Percentiles rank a stretch among this genome's conserved stretches.
Conservation (phyloP, 2,888 invertebrate genomes). For the Girardia tigrina region DNA sequence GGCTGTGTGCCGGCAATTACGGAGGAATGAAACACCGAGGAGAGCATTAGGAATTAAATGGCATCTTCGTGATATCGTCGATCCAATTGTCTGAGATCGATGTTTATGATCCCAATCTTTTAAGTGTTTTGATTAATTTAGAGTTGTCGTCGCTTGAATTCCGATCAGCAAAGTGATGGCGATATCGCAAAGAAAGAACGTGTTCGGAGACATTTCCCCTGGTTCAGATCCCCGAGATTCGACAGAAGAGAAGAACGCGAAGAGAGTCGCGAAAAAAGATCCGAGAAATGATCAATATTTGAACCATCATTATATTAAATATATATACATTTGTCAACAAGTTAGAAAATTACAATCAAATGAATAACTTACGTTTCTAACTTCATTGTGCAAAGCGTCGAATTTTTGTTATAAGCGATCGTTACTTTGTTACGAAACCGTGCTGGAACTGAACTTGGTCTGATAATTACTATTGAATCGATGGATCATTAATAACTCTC, state of each 20-base stretch:
- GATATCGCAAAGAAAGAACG: too few species aligned
- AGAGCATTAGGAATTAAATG: not conserved
- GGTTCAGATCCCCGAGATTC: too few species aligned
- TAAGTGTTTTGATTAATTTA: too few species aligned
- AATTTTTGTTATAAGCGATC: constrained; percentile 17
- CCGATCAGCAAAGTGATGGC: too few species aligned
- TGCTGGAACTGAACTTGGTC: constrained; percentile 20
- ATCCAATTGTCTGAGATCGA: constrained; percentile 17
- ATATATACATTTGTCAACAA: too few species aligned
- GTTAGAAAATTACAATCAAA: constrained; percentile 1
- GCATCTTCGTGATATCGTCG: not conserved
- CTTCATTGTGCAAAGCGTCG: not conserved
- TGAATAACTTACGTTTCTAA: constrained; percentile 23
- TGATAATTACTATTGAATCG: constrained; percentile 19
- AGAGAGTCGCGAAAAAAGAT: too few species aligned
- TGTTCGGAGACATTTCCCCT: too few species aligned
- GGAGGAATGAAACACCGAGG: not conserved
- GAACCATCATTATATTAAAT: too few species aligned
- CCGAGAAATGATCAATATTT: too few species aligned
- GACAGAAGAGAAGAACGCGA: too few species aligned
- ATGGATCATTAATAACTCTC: constrained; percentile 23
- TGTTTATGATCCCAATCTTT: too few species aligned
- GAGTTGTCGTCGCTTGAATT: too few species aligned
- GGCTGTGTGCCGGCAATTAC: constrained; percentile 13
- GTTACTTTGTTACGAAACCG: constrained; percentile 23